phyloP scores from a whole-genome alignment of 2,797 vertebrate species.

The Fratercula arctica region DNA sequence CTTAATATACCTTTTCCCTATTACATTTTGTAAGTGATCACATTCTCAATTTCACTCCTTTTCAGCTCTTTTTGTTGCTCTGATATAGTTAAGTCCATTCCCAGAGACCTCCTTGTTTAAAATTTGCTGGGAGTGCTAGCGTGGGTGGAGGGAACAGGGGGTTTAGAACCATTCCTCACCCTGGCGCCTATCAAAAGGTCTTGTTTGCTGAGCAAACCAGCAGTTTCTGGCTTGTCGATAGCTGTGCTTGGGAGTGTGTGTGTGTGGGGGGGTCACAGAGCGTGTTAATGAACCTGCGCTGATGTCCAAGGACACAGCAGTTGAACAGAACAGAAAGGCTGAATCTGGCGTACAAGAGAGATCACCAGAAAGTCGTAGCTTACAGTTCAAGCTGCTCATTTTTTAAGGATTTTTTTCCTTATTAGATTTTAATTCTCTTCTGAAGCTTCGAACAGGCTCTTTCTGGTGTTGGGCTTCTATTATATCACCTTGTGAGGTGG shows the following conservation, averaged over 20 bases:
- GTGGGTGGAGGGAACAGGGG: background rate
- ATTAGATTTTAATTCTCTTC: background rate
- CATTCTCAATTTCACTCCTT: background rate
- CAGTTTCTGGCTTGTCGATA: background rate
- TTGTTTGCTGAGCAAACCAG: slow-evolving; percentile 22
- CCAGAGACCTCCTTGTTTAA: background rate
- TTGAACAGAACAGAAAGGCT: background rate
- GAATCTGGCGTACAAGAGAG: background rate
- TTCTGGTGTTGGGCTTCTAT: background rate
- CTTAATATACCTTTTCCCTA: background rate
- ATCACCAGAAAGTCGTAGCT: background rate
- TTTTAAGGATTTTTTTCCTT: background rate
- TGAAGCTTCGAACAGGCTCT: background rate
- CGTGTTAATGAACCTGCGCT: background rate
- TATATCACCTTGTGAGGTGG: background rate
- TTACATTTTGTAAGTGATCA: background rate
- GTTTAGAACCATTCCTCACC: background rate
- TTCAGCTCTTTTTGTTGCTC: background rate
- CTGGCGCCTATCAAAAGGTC: background rate
- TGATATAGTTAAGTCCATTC: background rate
- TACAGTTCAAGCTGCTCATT: background rate
- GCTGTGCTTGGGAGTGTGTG: background rate
- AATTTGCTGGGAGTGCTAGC: background rate
- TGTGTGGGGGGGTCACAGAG: background rate
- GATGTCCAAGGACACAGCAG: background rate